These are phyloP conservation scores for Vidua chalybeata DNA, from an alignment of 2,113 vertebrate genomes.

Conservation along the genomic window DNA sequence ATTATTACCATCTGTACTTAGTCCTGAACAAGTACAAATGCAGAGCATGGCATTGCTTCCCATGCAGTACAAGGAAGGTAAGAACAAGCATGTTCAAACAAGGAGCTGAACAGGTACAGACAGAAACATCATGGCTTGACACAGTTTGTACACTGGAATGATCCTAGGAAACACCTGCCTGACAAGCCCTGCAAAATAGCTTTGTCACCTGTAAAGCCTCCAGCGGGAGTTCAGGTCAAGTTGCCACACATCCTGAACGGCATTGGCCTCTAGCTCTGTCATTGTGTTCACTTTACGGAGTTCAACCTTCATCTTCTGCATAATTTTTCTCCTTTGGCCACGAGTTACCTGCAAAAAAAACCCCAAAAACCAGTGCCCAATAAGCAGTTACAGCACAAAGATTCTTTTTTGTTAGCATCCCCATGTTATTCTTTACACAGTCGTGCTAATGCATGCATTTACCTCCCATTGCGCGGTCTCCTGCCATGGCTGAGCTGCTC, in stretches of 20 bases:
- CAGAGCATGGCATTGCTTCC: not conserved
- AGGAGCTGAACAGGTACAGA: not conserved
- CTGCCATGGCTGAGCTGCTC: not conserved
- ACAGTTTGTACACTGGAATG: not conserved
- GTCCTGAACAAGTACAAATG: not conserved
- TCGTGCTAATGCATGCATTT: not conserved
- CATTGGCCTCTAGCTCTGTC: conserved; percentile 75
- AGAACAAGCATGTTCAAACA: not conserved
- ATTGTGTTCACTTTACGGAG: conserved; percentile 78
- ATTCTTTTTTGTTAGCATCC: not conserved
- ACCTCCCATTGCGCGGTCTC: conserved; percentile 66
- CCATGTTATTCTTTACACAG: not conserved
- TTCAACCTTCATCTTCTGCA: conserved; percentile 74
- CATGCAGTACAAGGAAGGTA: not conserved
- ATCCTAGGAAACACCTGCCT: not conserved
- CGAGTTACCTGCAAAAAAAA: conserved; percentile 69
- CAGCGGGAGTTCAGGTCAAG: conserved; percentile 81
- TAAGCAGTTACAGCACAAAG: not conserved
- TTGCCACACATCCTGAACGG: conserved; percentile 80
- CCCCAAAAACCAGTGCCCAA: not conserved
- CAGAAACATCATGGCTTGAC: not conserved
- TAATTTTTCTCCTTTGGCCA: conserved; percentile 82
- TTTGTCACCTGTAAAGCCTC: conserved; percentile 88
- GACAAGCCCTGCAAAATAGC: not conserved
- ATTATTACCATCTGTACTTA: not conserved